Evolutionary conservation across 2,888 invertebrate genomes (phyloP).

Genomic region (Hymenopus coronatus): DNA sequence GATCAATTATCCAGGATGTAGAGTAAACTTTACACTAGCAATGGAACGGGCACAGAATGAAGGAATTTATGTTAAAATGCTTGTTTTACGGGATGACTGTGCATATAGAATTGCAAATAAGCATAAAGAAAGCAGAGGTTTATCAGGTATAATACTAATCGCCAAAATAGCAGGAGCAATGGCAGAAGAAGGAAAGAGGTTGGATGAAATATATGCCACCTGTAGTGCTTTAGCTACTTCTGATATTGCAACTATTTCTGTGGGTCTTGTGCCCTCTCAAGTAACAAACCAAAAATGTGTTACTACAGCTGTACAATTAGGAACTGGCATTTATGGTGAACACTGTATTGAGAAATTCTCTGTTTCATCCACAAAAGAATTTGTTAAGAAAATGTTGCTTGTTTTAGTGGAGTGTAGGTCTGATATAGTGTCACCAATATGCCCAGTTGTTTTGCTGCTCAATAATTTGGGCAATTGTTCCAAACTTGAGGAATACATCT

Average conservation of each 20-base stretch:
- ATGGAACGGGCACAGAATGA: conserved; percentile 66
- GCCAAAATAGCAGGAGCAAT: conserved; percentile 52
- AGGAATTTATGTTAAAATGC: conserved; percentile 54
- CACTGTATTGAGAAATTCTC: conserved; percentile 45
- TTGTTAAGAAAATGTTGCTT: conserved; percentile 11
- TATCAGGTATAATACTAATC: conserved; percentile 50
- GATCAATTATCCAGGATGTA: conserved; percentile 74
- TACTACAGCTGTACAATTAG: conserved; percentile 47
- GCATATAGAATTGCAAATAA: conserved; percentile 44
- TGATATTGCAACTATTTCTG: conserved; percentile 65
- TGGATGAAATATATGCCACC: conserved; percentile 44
- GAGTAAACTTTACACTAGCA: conserved; percentile 80
- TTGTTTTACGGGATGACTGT: conserved; percentile 29
- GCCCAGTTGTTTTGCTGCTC: conserved; percentile 59
- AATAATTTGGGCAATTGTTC: conserved; percentile 78
- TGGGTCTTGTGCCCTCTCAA: conserved; percentile 46
- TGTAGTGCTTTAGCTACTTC: conserved; percentile 5
- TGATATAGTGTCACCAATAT: background rate
- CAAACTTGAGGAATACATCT: conserved; percentile 63
- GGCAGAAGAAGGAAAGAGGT: conserved; percentile 47
- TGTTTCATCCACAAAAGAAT: conserved; percentile 42
- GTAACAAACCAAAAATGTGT: conserved; percentile 41
- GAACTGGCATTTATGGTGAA: conserved; percentile 58
- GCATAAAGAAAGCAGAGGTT: conserved; percentile 49
- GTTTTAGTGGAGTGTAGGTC: background rate